Evolutionary conservation across 92 coral and sea anemone species (phyloP).

Genomic region (Zoanthus gigantus): DNA sequence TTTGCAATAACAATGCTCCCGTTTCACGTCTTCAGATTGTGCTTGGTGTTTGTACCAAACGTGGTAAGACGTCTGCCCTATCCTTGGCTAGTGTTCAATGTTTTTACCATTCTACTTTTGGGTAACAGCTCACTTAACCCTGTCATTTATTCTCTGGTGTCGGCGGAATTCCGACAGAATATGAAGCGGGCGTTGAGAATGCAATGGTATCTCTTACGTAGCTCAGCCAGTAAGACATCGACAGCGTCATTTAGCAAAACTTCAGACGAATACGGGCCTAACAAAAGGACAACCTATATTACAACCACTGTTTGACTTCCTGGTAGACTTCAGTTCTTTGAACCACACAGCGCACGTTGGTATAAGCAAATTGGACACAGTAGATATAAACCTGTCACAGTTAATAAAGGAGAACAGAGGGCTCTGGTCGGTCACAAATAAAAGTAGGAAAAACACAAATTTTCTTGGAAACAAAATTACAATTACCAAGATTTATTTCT

Average conservation of each 20-base stretch:
- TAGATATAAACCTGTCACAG: too few species aligned
- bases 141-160: slow-evolving; percentile 91
- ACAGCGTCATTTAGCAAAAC: background rate
- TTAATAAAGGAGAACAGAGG: too few species aligned
- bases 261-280: background rate
- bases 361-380: too few species aligned
- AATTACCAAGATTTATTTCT: too few species aligned
- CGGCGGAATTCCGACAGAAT: slow-evolving; percentile 82
- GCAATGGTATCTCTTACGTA: slow-evolving; percentile 55
- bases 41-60: slow-evolving; percentile 56
- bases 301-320: background rate
- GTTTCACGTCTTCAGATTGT: slow-evolving; percentile 80
- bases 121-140: slow-evolving; percentile 93
- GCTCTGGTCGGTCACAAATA: too few species aligned
- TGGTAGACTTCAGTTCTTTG: background rate
- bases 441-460: too few species aligned
- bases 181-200: slow-evolving; percentile 79
- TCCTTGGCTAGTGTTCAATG: slow-evolving; percentile 79
- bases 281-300: background rate
- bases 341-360: background rate
- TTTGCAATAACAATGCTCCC: slow-evolving; percentile 95
- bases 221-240: too few species aligned
- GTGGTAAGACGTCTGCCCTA: slow-evolving; percentile 46
- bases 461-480: too few species aligned
- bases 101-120: slow-evolving; percentile 67